Conservation (phyloP, 2,113 vertebrate genomes). For the Epinephelus lanceolatus region DNA sequence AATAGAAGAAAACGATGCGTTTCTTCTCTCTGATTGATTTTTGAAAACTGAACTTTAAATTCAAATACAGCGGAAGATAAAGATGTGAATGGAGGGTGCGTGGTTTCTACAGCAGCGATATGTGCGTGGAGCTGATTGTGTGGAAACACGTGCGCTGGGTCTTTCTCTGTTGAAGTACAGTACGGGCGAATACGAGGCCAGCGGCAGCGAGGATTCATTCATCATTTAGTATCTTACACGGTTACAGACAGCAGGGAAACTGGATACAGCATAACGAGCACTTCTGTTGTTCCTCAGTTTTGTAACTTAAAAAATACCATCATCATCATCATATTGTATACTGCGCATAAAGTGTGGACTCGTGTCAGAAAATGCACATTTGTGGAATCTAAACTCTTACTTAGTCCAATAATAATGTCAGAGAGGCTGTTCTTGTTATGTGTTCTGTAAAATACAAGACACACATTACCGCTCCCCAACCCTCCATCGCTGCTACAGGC, state of each 20-base stretch:
- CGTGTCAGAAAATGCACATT: too few relatives aligned
- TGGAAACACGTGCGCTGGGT: constrained; percentile 49
- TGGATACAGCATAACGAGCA: constrained; percentile 43
- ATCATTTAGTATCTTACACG: constrained; percentile 73
- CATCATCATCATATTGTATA: not conserved
- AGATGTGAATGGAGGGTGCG: not conserved
- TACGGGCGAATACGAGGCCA: constrained; percentile 16
- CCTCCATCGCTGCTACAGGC: constrained; percentile 4
- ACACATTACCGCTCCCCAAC: not conserved
- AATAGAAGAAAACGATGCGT: not conserved
- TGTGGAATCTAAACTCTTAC: not conserved
- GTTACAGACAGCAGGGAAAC: constrained; percentile 63
- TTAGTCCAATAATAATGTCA: not conserved
- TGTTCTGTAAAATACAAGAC: constrained; percentile 11
- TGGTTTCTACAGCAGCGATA: not conserved
- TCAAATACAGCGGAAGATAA: not conserved
- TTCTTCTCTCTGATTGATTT: not conserved
- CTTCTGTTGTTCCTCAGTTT: not conserved
- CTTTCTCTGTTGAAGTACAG: constrained; percentile 26
- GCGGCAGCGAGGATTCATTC: constrained; percentile 65
- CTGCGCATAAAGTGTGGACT: not conserved
- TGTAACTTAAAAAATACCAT: not conserved
- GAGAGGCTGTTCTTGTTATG: not conserved
- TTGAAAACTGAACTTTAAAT: not conserved
- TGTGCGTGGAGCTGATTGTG: constrained; percentile 10